Conservation (phyloP, 2,113 vertebrate species). For the Eulemur rufifrons region DNA sequence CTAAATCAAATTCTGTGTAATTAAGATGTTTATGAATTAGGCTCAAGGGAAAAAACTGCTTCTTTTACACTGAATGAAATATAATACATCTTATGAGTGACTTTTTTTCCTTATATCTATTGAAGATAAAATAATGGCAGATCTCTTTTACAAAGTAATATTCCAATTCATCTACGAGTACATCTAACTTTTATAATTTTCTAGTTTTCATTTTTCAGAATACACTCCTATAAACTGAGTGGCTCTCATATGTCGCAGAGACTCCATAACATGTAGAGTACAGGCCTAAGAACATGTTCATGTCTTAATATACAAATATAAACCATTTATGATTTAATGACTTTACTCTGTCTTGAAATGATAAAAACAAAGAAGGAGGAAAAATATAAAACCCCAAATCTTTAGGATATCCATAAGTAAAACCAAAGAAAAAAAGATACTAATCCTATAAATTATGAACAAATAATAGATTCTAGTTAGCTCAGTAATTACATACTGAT, state of each 20-base stretch:
- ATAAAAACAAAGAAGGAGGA: constrained; percentile 2
- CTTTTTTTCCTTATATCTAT: constrained; percentile 11
- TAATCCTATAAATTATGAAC: constrained; percentile 27
- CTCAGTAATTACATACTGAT: background rate
- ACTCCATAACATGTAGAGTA: background rate
- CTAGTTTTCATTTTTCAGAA: constrained; percentile 35
- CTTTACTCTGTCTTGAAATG: background rate
- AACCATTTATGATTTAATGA: background rate
- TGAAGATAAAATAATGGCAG: constrained; percentile 21
- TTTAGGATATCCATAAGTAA: background rate
- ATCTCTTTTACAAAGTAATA: background rate
- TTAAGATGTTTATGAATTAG: constrained; percentile 52
- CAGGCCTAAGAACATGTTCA: background rate
- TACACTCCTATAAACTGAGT: background rate
- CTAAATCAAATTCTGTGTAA: constrained; percentile 63
- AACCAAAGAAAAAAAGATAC: background rate
- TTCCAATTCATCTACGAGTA: background rate
- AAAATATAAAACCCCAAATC: background rate
- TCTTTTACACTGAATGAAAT: background rate
- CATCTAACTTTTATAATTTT: background rate
- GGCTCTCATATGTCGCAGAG: background rate
- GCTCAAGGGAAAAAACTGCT: constrained; percentile 38
- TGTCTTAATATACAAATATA: constrained; percentile 7
- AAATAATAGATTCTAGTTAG: background rate
- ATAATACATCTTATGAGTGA: background rate